Percentiles rank a stretch among this genome's conserved stretches.
These are phyloP conservation scores for Thomomys bottae DNA, from an alignment of 2,113 vertebrate genomes.

Conservation along the genomic window DNA sequence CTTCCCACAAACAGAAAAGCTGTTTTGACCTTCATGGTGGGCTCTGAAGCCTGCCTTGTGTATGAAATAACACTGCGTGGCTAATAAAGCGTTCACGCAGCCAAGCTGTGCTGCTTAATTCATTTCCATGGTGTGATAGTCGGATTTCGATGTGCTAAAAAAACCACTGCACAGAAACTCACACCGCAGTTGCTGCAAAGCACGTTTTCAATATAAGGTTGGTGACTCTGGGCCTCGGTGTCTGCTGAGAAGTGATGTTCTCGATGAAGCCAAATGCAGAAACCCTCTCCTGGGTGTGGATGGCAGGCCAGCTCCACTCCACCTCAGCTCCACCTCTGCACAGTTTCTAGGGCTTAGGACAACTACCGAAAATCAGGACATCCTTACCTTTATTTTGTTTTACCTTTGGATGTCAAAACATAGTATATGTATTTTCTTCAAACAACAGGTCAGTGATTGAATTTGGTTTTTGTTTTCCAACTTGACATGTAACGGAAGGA, in stretches of 20 bases:
- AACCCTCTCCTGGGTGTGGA: no score
- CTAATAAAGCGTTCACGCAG: slow-evolving; percentile 77
- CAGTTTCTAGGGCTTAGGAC: slow-evolving; percentile 15
- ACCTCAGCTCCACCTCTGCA: slow-evolving; percentile 42
- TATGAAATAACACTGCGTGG: slow-evolving; percentile 61
- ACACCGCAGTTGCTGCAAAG: slow-evolving; percentile 69
- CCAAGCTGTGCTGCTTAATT: slow-evolving; percentile 77
- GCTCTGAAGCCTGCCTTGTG: slow-evolving; percentile 61
- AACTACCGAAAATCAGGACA: slow-evolving; percentile 58
- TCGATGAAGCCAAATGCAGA: slow-evolving; percentile 78
- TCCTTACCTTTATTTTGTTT: slow-evolving; percentile 21
- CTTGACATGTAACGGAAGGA: slow-evolving; percentile 34
- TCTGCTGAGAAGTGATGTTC: slow-evolving; percentile 77
- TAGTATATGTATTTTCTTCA: neutral
- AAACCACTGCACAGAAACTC: slow-evolving; percentile 76
- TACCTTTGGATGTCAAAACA: neutral
- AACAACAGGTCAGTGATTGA: neutral
- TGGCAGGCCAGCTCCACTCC: slow-evolving; percentile 65
- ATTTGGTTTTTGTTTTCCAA: neutral
- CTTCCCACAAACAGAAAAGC: neutral
- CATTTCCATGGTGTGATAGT: slow-evolving; percentile 79
- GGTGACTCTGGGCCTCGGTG: slow-evolving; percentile 70
- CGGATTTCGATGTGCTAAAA: slow-evolving; percentile 80
- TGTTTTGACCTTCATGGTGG: slow-evolving; percentile 37
- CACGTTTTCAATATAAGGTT: slow-evolving; percentile 67